Evolutionary conservation across 2,797 vertebrate genomes (phyloP).

Genomic region (Intellagama lesueurii): DNA sequence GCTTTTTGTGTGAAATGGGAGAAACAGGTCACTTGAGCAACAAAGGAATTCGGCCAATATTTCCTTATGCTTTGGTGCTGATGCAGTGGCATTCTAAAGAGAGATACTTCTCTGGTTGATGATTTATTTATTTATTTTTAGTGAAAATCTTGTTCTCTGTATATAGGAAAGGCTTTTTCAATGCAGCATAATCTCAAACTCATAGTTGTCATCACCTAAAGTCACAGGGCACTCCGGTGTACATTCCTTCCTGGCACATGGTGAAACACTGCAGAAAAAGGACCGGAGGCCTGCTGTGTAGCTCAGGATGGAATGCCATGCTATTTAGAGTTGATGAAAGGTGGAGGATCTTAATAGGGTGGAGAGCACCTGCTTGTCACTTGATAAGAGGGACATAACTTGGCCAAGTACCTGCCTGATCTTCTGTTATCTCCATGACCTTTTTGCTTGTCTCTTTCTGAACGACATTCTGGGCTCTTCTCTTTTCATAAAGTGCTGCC

Average conservation of each 20-base stretch:
- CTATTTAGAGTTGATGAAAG: conserved; percentile 46
- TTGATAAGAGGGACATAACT: conserved; percentile 18
- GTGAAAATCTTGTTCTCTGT: neutral
- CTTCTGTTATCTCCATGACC: neutral
- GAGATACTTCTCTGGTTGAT: too few relatives aligned
- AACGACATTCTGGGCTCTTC: neutral
- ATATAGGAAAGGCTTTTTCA: neutral
- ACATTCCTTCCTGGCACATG: neutral
- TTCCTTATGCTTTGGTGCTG: neutral
- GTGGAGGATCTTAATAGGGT: neutral
- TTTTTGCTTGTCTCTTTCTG: neutral
- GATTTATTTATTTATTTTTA: neutral
- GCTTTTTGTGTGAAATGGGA: neutral
- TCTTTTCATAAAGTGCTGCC: rapidly evolving
- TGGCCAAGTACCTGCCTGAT: conserved; percentile 33
- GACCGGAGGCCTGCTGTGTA: neutral
- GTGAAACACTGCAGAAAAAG: conserved; percentile 24
- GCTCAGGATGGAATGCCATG: conserved; percentile 18
- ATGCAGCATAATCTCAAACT: neutral
- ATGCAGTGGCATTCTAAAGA: neutral
- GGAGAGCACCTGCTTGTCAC: conserved; percentile 1
- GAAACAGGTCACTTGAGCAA: neutral
- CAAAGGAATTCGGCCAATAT: neutral
- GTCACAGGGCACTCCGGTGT: neutral
- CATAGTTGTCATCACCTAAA: neutral